Base-by-base conservation (phyloP, 2,888 invertebrate species). In the Oscheius sp. region DNA sequence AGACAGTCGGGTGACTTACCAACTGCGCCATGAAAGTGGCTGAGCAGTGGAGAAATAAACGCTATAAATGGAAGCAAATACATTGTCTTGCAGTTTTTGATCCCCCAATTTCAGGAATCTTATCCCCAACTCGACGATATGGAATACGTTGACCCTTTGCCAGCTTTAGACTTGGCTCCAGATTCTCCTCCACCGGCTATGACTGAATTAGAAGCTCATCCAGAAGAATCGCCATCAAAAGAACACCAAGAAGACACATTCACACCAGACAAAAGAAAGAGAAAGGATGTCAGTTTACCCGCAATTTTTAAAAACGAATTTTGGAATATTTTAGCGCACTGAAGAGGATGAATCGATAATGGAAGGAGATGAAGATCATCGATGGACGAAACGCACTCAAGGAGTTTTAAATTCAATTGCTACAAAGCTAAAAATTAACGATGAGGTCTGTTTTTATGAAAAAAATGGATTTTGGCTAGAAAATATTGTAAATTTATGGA, bases 341-440 rank as follows among this genome's bases (percentile, higher is more conserved):
- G 56, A 69, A 21, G 69, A 66, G 13, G 77, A 70, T 13, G 79
- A 77, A 2, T 69, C 76, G 43, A 70, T 64, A 16, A 73, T 35
- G 46, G 81, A 82, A 25, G 76, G 71, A n/a, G 83, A 84, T 59
- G 83, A 84, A 9, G 81, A 83, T 45, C 76, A 78, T 59, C 75
- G 81, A 45, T 85, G 84, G 80, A 85, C 84, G 23, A 85, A 85
- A 56, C 76, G 85, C 21, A 87, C 87, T 53, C 83, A 83, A 64
- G 80, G 77, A 53, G 79, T 87, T 18, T 74, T 87, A 56, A 80
- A 84, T 69, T 75, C 83, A 7, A 85, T 87, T 45, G 68, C 81
- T 25, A 64, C 74, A 3, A 85, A 84, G 72, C 73, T 86, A 53
- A 64, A 73, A 9, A 63, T 75, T 13, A 72, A 73, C 53, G 78